Base-by-base conservation (phyloP, 2,888 invertebrate genomes). In the Zygothrica quintamaculata region DNA sequence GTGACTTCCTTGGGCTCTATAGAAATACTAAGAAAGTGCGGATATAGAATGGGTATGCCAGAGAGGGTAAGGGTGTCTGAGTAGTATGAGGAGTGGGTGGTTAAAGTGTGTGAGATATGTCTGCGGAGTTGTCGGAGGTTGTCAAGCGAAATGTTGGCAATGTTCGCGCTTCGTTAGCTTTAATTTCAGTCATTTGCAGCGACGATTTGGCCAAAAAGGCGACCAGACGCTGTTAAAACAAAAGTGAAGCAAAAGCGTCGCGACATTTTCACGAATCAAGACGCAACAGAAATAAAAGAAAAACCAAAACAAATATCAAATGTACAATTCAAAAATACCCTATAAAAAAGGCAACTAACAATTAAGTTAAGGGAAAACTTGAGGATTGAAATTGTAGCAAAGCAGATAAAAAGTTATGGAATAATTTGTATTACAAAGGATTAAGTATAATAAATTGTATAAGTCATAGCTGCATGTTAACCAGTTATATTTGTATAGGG, bases 151-250 rank as follows among this genome's bases (percentile, higher is more conserved):
- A 71, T 72, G 77, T 80, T 77, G 75, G 81, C 74, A 80, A 85
- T 87, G 80, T 88, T 88, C 79, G 78, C 84, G 88, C 88, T 88
- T 88, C 88, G 88, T 88, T 88, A 88, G 77, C 79, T 85, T 82
- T 85, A 80, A 87, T 87, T 87, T 82, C 73, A 66, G 80, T 80
- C 80, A 87, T 84, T 87, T 88, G 84, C 77, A 60, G 84, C 72
- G 64, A 82, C 84, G 71, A 77, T 70, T 70, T 74, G 60, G 66
- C 70, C 65, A 58, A 80, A 68, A 67, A 55, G 58, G 34, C 60
- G 47, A 61, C 57, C 75, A 74, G 78, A 77, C 68, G 68, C 50
- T 51, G 68, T 67, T 73, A 66, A 74, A 77, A 74, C 74, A 78
- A 79, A 75, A 68, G 56, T 56, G 40, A 58, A 40, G 46, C 52